Conservation (phyloP, 2,888 invertebrate genomes). For the Drosophila paracracens region DNA sequence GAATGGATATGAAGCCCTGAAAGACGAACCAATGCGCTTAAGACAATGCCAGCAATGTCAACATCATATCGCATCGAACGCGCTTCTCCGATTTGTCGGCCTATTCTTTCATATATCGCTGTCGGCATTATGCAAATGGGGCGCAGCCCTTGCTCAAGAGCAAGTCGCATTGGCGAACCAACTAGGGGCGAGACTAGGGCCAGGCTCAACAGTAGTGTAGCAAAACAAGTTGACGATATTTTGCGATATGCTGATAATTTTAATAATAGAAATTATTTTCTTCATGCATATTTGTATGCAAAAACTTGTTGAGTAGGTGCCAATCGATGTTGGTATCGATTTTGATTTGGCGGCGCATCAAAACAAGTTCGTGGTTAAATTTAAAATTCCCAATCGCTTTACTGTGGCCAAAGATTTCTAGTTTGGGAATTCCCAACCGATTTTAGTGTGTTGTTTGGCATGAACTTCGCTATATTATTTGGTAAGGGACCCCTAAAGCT, state of each 20-base stretch:
- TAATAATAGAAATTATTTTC: slow-evolving; percentile 61
- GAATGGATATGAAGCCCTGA: slow-evolving; percentile 64
- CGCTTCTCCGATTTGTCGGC: slow-evolving; percentile 61
- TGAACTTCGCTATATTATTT: slow-evolving; percentile 29
- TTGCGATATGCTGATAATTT: slow-evolving; percentile 40
- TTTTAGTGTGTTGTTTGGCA: slow-evolving; percentile 63
- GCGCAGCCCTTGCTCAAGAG: slow-evolving; percentile 48
- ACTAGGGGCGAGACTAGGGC: slow-evolving; percentile 9
- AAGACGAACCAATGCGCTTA: slow-evolving; percentile 52
- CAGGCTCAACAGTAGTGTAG: slow-evolving; percentile 37
- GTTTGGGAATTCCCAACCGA: slow-evolving; percentile 74
- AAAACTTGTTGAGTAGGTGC: slow-evolving; percentile 42
- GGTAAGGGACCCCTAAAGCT: slow-evolving; percentile 40
- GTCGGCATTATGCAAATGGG: slow-evolving; percentile 65
- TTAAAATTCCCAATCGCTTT: slow-evolving; percentile 55
- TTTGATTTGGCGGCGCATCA: slow-evolving; percentile 47
- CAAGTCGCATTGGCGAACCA: slow-evolving; percentile 36
- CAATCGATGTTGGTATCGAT: slow-evolving; percentile 29
- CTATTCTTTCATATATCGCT: slow-evolving; percentile 71
- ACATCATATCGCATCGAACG: slow-evolving; percentile 43
- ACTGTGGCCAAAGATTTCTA: slow-evolving; percentile 64
- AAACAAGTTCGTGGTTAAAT: slow-evolving; percentile 69
- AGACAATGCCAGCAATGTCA: slow-evolving; percentile 66
- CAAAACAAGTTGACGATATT: slow-evolving; percentile 35
- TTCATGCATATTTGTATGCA: slow-evolving; percentile 43